These are phyloP conservation scores for Sphaerolaimus hirsutus DNA, from an alignment of 2,888 invertebrate genomes.

Conservation along the genomic window DNA sequence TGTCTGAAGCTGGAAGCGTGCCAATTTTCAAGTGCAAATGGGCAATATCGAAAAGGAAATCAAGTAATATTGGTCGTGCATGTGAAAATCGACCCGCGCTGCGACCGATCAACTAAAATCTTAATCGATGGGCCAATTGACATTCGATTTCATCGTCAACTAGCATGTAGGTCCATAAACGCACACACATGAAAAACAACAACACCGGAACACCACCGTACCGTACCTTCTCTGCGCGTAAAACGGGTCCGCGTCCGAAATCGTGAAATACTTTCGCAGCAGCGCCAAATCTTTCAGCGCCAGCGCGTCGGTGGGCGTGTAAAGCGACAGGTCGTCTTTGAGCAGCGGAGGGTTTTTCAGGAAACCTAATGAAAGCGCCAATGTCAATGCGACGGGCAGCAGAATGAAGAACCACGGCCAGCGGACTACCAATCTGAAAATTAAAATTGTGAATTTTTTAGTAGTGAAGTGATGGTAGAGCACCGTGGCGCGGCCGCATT, in stretches of 20 bases:
- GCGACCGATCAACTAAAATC: too few relatives aligned
- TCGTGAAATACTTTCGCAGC: conserved; percentile 18
- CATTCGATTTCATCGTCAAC: too few relatives aligned
- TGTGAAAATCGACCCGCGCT: too few relatives aligned
- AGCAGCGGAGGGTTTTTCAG: conserved; percentile 13
- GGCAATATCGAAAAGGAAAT: background rate
- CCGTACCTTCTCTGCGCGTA: conserved; percentile 19
- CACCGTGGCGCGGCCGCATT: too few relatives aligned
- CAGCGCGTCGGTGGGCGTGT: conserved; percentile 22
- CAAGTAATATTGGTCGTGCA: background rate
- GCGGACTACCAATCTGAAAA: background rate
- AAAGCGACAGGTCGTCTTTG: conserved; percentile 21
- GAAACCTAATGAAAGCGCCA: conserved; percentile 14
- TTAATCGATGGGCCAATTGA: too few relatives aligned
- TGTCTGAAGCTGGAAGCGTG: too few relatives aligned
- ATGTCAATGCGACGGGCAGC: conserved; percentile 15
- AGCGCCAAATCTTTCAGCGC: conserved; percentile 15
- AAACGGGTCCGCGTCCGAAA: conserved; percentile 23
- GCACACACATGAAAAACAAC: too few relatives aligned
- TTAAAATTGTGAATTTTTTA: too few relatives aligned
- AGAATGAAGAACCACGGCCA: conserved; percentile 17
- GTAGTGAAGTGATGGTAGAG: too few relatives aligned
- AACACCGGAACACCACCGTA: background rate
- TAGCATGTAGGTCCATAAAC: too few relatives aligned
- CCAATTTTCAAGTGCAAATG: too few relatives aligned